Evolutionary conservation across 2,797 vertebrate species (phyloP).

Genomic region (Xenopus petersii): DNA sequence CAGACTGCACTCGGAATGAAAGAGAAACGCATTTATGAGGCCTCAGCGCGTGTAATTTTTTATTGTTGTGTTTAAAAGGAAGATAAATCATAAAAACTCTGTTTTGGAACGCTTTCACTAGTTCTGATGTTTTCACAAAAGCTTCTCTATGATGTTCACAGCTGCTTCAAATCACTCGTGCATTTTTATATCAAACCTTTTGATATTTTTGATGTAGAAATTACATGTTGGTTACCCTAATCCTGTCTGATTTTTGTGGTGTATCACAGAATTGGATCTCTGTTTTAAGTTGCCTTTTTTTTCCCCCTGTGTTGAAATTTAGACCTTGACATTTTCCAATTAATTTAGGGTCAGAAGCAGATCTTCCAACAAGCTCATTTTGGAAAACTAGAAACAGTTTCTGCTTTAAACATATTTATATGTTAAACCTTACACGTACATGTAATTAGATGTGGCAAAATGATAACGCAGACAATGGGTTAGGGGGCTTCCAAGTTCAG

Average conservation of each 20-base stretch:
- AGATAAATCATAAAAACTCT: constrained; percentile 74
- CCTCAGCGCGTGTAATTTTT: constrained; percentile 54
- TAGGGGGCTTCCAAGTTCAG: not conserved
- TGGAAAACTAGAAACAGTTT: constrained; percentile 54
- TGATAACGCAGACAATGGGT: constrained; percentile 19
- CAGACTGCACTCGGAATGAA: constrained; percentile 72
- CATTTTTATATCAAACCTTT: constrained; percentile 57
- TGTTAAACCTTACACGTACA: constrained; percentile 53
- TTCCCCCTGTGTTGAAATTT: constrained; percentile 18
- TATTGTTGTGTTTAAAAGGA: constrained; percentile 70
- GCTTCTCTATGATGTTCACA: constrained; percentile 56
- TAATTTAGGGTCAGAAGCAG: constrained; percentile 27
- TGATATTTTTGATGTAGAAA: constrained; percentile 66
- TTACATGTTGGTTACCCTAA: constrained; percentile 64
- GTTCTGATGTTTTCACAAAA: constrained; percentile 57
- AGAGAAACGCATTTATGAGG: constrained; percentile 72
- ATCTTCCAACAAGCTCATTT: constrained; percentile 39
- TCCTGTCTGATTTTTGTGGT: constrained; percentile 60
- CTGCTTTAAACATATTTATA: constrained; percentile 52
- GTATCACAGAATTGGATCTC: constrained; percentile 52
- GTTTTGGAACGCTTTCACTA: constrained; percentile 69
- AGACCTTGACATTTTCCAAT: constrained; percentile 41
- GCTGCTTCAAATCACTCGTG: constrained; percentile 61
- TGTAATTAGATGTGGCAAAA: constrained; percentile 52
- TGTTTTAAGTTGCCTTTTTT: constrained; percentile 27